A percentile compares a stretch with the other conserved stretches of the same genome.
phyloP scores from a whole-genome alignment of 1,140 invertebrate genomes.

The Harpegnathos saltator region DNA sequence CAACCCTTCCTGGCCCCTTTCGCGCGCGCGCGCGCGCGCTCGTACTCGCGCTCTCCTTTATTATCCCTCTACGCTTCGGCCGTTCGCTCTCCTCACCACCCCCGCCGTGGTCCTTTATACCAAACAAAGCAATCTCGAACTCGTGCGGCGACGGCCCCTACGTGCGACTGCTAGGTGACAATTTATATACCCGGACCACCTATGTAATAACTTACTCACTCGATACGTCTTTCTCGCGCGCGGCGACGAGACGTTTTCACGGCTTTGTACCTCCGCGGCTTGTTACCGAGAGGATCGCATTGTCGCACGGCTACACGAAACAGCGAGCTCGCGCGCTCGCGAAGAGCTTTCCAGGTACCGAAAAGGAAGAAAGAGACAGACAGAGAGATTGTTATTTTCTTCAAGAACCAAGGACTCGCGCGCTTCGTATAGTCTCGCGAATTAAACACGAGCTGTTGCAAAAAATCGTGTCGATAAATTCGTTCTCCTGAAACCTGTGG shows the following conservation, averaged over 20 bases:
- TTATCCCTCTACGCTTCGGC: conserved; percentile 65
- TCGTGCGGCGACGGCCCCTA: conserved; percentile 76
- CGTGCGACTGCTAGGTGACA: conserved; percentile 83
- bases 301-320: conserved; percentile 24
- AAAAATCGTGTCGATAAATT: no score
- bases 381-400: no score
- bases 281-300: conserved; percentile 62
- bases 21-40: conserved; percentile 41
- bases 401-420: no score
- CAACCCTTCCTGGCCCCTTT: conserved; percentile 21
- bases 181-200: conserved; percentile 83
- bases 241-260: conserved; percentile 66
- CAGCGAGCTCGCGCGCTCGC: conserved; percentile 11
- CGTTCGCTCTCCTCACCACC: conserved; percentile 47
- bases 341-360: no score
- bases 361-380: no score
- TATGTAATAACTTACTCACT: conserved; percentile 83
- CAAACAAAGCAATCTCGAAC: conserved; percentile 84
- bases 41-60: conserved; percentile 68
- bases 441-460: no score
- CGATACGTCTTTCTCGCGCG: conserved; percentile 83
- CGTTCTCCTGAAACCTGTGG: no score
- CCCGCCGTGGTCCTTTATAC: conserved; percentile 78
- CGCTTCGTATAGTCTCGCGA: no score
- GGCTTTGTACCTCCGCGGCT: conserved; percentile 58